phyloP scores from a whole-genome alignment of 1,140 invertebrate species.

The Nautilus pompilius region DNA sequence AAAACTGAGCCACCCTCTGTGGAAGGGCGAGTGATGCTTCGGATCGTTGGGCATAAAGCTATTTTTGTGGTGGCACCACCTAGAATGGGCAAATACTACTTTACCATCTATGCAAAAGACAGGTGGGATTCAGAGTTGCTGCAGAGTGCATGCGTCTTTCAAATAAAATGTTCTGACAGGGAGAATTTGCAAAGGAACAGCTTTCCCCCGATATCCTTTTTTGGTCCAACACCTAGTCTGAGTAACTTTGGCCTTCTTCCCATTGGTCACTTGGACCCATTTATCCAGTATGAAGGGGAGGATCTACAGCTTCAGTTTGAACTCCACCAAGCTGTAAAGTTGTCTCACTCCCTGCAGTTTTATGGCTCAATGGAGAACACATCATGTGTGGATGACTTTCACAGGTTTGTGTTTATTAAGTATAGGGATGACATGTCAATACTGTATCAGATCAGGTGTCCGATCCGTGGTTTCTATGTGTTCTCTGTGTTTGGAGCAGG shows the following conservation, averaged over 20 bases:
- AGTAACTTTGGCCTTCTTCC: constrained; percentile 33
- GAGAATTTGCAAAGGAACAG: constrained; percentile 35
- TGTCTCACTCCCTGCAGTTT: constrained; percentile 42
- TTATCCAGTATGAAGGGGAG: constrained; percentile 41
- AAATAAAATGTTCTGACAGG: constrained; percentile 42
- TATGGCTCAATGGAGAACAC: constrained; percentile 36
- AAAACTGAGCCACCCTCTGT: constrained; percentile 26
- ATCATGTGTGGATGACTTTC: constrained; percentile 36
- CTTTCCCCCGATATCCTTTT: constrained; percentile 44
- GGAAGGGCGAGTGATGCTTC: constrained; percentile 41
- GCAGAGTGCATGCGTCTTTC: constrained; percentile 49
- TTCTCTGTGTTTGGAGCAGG: constrained; percentile 46
- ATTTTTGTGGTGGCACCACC: constrained; percentile 48
- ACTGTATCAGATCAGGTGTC: constrained; percentile 44
- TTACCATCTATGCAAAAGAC: constrained; percentile 48
- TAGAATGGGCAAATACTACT: constrained; percentile 44
- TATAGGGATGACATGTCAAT: constrained; percentile 34
- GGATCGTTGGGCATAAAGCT: constrained; percentile 46
- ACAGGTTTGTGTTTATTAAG: constrained; percentile 45
- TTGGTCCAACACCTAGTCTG: constrained; percentile 43
- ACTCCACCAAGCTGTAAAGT: constrained; percentile 27
- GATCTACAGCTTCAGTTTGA: constrained; percentile 42
- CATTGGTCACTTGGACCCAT: constrained; percentile 46
- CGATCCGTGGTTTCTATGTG: constrained; percentile 47
- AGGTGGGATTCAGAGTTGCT: constrained; percentile 47